Conservation (phyloP, 2,113 vertebrate genomes). For the Callipepla californica region DNA sequence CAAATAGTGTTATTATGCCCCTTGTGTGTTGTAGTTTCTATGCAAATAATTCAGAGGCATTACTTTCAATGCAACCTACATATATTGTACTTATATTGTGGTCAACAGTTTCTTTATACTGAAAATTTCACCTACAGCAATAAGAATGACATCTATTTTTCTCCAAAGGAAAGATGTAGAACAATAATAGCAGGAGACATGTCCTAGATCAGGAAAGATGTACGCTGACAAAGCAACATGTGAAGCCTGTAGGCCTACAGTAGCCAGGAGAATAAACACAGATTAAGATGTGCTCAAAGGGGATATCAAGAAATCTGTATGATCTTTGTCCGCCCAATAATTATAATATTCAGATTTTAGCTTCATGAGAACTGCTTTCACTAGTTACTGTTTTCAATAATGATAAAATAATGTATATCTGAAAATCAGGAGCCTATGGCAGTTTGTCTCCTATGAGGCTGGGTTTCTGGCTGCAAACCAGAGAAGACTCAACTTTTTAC, state of each 20-base stretch:
- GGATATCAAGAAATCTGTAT: conserved; percentile 6
- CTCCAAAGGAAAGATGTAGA: conserved; percentile 1
- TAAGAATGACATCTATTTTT: conserved; percentile 33
- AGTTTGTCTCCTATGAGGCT: neutral
- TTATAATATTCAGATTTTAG: neutral
- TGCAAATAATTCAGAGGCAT: no score
- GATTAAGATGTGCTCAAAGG: conserved; percentile 17
- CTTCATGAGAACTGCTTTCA: neutral
- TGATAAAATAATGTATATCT: neutral
- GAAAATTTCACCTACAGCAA: neutral
- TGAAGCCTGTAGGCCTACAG: conserved; percentile 2
- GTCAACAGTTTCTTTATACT: neutral
- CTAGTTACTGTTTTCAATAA: neutral
- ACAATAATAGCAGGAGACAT: conserved; percentile 20
- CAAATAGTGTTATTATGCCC: no score
- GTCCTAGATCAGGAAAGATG: conserved; percentile 15
- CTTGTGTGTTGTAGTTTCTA: no score
- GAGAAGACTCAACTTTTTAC: neutral
- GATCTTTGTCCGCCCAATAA: neutral
- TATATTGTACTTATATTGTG: no score
- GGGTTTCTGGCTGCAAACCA: neutral
- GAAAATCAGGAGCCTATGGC: neutral
- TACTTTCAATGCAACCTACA: no score
- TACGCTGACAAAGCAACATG: neutral
- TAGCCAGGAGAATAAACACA: neutral